Evolutionary conservation across 2,113 vertebrate species (phyloP).

Genomic region (Panthera leo): DNA sequence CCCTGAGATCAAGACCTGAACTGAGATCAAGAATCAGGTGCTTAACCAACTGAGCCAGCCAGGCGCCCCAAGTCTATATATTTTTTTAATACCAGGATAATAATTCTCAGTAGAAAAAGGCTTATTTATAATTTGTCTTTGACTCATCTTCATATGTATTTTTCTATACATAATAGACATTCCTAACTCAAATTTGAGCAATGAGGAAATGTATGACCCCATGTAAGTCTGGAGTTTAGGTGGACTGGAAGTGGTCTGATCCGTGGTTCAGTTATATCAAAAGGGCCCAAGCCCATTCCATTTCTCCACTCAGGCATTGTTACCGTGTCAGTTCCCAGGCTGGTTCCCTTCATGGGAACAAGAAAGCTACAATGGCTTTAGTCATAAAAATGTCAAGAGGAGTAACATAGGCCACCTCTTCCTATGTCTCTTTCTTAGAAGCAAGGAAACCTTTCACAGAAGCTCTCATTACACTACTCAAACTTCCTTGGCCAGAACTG

Average conservation of each 20-base stretch:
- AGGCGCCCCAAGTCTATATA: background rate
- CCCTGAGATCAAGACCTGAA: too few species aligned
- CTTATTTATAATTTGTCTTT: background rate
- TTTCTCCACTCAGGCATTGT: background rate
- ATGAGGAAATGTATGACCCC: background rate
- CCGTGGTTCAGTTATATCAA: background rate
- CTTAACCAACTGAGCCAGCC: too few species aligned
- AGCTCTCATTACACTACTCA: background rate
- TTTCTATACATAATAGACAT: slow-evolving; percentile 19
- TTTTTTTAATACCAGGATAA: background rate
- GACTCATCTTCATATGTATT: slow-evolving; percentile 1
- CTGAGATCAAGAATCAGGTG: too few species aligned
- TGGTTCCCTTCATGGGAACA: background rate
- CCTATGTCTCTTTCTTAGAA: slow-evolving; percentile 8
- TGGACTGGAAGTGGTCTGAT: background rate
- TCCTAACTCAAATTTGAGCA: slow-evolving; percentile 33
- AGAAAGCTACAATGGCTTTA: background rate
- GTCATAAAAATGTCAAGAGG: slow-evolving; percentile 40
- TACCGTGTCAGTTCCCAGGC: background rate
- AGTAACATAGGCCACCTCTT: slow-evolving; percentile 34
- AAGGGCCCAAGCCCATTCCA: background rate
- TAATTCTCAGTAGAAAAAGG: slow-evolving; percentile 18
- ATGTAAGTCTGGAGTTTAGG: background rate
- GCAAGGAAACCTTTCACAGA: background rate
- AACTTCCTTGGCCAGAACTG: background rate